phyloP scores from a whole-genome alignment of 2,113 vertebrate genomes.

The Aspiorhynchus laticeps region DNA sequence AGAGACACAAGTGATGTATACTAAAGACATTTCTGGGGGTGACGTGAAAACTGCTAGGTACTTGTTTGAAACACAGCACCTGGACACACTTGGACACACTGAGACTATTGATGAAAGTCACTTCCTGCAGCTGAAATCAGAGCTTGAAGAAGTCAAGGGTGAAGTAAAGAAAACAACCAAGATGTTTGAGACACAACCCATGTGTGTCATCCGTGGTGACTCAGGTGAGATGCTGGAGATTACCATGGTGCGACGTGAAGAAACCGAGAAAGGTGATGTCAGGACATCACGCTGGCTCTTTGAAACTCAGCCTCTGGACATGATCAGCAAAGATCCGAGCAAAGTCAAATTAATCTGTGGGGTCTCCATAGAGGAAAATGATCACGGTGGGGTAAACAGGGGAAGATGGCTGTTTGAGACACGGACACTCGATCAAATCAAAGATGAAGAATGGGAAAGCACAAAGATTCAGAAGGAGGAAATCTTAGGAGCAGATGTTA shows the following conservation, averaged over 20 bases:
- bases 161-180: constrained; percentile 83
- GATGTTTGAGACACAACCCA: constrained; percentile 84
- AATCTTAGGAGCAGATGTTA: constrained; percentile 85
- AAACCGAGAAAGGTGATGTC: constrained; percentile 82
- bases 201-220: constrained; percentile 84
- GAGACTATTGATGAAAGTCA: constrained; percentile 80
- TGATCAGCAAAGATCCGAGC: constrained; percentile 81
- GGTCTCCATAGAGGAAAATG: constrained; percentile 83
- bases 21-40: constrained; percentile 78
- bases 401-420: constrained; percentile 88
- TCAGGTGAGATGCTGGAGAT: constrained; percentile 86
- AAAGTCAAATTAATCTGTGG: constrained; percentile 81
- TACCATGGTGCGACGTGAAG: constrained; percentile 82
- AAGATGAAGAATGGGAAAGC: constrained; percentile 80
- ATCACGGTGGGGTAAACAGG: constrained; percentile 74
- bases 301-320: constrained; percentile 84
- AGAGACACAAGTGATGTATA: constrained; percentile 47
- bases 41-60: constrained; percentile 85
- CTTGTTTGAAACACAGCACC: constrained; percentile 85
- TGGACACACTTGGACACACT: constrained; percentile 80
- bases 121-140: constrained; percentile 82
- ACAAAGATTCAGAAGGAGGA: constrained; percentile 76
- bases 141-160: constrained; percentile 85
- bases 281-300: constrained; percentile 84
- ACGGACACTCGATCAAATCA: constrained; percentile 84